Conservation (phyloP, 92 coral and sea anemone species). For the Galaxea fascicularis region DNA sequence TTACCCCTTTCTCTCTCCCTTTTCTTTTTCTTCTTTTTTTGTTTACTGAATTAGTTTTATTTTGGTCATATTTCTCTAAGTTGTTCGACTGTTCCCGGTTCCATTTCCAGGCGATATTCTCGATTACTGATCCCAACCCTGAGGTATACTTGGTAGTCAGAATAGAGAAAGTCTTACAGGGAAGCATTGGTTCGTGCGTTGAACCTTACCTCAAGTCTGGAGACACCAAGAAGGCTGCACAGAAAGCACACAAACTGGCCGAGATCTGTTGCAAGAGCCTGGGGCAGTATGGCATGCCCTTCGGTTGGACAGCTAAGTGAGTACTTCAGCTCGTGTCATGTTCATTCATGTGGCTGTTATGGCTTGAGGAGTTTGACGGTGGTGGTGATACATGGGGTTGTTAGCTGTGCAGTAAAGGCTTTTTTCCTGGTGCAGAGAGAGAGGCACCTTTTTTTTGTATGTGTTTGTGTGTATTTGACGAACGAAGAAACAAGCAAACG, state of each 20-base stretch:
- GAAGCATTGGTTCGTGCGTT: conserved; percentile 89
- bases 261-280: conserved; percentile 91
- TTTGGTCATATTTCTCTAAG: neutral
- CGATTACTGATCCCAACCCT: conserved; percentile 83
- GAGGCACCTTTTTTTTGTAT: too few relatives aligned
- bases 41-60: neutral
- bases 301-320: conserved; percentile 95
- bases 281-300: conserved; percentile 89
- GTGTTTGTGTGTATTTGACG: too few relatives aligned
- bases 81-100: neutral
- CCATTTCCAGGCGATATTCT: conserved; percentile 79
- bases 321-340: neutral
- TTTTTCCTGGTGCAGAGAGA: too few relatives aligned
- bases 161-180: conserved; percentile 96
- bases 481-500: too few relatives aligned
- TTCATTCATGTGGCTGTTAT: too few relatives aligned
- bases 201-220: conserved; percentile 97
- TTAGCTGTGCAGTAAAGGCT: too few relatives aligned
- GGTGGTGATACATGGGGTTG: neutral
- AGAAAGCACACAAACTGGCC: conserved; percentile 88
- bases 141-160: conserved; percentile 91
- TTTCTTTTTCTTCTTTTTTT: too few relatives aligned
- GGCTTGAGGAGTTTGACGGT: neutral
- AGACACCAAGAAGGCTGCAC: conserved; percentile 85
- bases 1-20: too few relatives aligned